Conservation (phyloP, 2,113 vertebrate genomes). For the Condylura cristata region DNA sequence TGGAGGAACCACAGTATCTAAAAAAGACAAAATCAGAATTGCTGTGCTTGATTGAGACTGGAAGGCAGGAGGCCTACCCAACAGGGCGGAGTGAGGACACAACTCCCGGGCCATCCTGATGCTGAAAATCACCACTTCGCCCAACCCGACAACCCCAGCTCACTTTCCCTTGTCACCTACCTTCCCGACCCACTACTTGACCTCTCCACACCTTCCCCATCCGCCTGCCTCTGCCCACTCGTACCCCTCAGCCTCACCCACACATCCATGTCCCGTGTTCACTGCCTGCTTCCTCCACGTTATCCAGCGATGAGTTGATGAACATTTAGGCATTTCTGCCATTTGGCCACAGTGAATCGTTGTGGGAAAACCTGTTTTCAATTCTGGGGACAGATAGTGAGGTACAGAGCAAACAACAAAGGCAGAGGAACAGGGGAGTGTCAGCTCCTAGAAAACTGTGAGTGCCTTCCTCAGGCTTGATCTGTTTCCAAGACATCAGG, state of each 20-base stretch:
- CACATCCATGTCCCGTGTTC: not conserved
- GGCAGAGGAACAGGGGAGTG: fast-evolving
- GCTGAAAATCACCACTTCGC: not conserved
- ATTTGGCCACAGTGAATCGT: not conserved
- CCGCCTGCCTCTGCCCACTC: not conserved
- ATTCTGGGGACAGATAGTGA: not conserved
- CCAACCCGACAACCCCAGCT: too few relatives aligned
- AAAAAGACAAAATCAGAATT: not conserved
- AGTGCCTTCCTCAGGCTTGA: not conserved
- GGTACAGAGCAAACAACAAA: fast-evolving
- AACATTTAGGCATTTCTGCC: not conserved
- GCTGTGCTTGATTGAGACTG: not conserved
- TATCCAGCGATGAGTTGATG: not conserved
- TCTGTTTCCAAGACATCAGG: not conserved
- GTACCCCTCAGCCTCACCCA: not conserved
- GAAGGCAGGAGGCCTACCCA: not conserved
- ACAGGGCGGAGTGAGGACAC: not conserved
- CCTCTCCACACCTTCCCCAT: not conserved
- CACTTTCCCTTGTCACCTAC: too few relatives aligned
- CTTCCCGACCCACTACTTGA: too few relatives aligned
- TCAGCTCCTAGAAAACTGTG: fast-evolving
- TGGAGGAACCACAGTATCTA: not conserved
- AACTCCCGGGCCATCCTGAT: not conserved
- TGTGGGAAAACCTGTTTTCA: not conserved
- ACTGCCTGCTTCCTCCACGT: too few relatives aligned